phyloP scores from a whole-genome alignment of 92 coral and sea anemone species.

The Parazoanthus darwini region DNA sequence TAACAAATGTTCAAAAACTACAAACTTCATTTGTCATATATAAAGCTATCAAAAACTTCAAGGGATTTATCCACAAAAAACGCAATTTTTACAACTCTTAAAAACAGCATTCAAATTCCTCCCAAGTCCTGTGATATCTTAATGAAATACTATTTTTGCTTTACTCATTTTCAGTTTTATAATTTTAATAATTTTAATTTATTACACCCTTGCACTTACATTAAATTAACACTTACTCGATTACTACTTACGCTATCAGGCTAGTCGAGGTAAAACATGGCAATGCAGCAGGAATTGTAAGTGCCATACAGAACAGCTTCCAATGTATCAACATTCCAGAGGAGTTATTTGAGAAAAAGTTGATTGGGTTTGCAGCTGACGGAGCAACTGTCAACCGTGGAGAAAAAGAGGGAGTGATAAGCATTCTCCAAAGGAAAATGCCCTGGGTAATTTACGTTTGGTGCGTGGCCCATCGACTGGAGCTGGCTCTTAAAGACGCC shows the following conservation, averaged over 20 bases:
- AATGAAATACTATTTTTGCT: too few relatives aligned
- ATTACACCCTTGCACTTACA: constrained; percentile 3
- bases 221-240: neutral
- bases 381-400: constrained; percentile 70
- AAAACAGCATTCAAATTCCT: neutral
- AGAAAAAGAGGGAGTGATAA: constrained; percentile 62
- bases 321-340: constrained; percentile 55
- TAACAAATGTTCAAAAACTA: constrained; percentile 10
- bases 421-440: constrained; percentile 22
- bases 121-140: too few relatives aligned
- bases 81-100: constrained; percentile 15
- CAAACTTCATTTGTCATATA: constrained; percentile 6
- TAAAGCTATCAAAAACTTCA: constrained; percentile 17
- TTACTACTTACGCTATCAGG: constrained; percentile 5
- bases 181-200: constrained; percentile 12
- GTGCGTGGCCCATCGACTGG: constrained; percentile 81
- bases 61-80: constrained; percentile 14
- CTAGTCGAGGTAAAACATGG: constrained; percentile 20
- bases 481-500: constrained; percentile 78
- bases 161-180: constrained; percentile 1
- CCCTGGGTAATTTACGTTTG: constrained; percentile 74
- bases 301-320: constrained; percentile 64
- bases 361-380: constrained; percentile 81
- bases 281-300: constrained; percentile 66
- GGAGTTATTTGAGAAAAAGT: constrained; percentile 59